A percentile compares a stretch with the other conserved stretches of the same genome.
These are phyloP conservation scores for Alectoris magna DNA, from an alignment of 2,797 vertebrate genomes.

Conservation along the genomic window DNA sequence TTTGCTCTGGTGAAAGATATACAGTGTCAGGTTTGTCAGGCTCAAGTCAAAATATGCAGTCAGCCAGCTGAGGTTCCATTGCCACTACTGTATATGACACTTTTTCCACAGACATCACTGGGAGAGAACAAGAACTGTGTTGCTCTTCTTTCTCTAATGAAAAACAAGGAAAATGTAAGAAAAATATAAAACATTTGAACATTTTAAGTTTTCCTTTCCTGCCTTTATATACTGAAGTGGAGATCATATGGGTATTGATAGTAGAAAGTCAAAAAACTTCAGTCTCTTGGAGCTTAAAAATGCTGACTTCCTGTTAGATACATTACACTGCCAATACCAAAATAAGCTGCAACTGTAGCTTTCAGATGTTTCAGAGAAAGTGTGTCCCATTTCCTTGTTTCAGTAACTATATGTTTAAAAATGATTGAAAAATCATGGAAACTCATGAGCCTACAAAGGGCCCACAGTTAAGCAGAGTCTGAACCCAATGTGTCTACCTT, in stretches of 20 bases:
- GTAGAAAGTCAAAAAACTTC: background rate
- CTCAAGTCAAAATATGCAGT: constrained; percentile 3
- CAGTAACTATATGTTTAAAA: background rate
- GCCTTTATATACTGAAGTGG: background rate
- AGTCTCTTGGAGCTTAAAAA: background rate
- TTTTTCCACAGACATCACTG: background rate
- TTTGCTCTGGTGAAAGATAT: background rate
- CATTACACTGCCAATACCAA: background rate
- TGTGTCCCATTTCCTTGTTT: background rate
- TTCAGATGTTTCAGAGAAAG: background rate
- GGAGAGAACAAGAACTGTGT: background rate
- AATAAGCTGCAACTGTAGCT: background rate
- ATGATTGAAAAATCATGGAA: background rate
- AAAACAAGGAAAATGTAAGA: background rate
- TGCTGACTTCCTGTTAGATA: background rate
- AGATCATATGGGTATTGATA: background rate
- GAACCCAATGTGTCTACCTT: background rate
- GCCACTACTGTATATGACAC: background rate
- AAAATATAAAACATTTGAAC: background rate
- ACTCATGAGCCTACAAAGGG: background rate
- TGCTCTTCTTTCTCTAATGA: background rate
- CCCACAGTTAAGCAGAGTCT: background rate
- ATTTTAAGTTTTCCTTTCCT: background rate
- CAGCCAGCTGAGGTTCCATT: background rate
- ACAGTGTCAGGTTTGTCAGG: background rate